Evolutionary conservation across 2,888 invertebrate genomes (phyloP).

Genomic region (Liposcelis brunnea): DNA sequence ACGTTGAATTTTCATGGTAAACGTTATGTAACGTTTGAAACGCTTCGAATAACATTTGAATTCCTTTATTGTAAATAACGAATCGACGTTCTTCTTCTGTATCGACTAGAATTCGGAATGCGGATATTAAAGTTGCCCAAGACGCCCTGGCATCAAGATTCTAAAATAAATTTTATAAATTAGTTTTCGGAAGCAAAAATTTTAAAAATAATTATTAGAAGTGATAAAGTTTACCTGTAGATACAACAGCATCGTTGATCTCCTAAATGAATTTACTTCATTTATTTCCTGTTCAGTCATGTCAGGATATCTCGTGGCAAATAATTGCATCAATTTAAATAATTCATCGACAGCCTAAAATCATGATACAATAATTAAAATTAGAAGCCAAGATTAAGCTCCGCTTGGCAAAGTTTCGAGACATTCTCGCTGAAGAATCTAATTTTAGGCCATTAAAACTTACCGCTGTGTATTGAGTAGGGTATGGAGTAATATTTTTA

Average conservation of each 20-base stretch:
- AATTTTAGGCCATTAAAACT: conserved; percentile 15
- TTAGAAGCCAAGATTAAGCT: too few species aligned
- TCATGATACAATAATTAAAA: conserved; percentile 9
- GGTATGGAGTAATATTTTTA: conserved; percentile 90
- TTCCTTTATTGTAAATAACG: conserved; percentile 78
- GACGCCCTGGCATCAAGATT: conserved; percentile 78
- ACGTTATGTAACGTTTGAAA: conserved; percentile 81
- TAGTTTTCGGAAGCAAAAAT: neutral
- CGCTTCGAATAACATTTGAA: conserved; percentile 66
- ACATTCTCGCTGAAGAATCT: too few species aligned
- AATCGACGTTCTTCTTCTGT: conserved; percentile 75
- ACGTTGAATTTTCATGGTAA: conserved; percentile 85
- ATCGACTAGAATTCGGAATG: conserved; percentile 74
- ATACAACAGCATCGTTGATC: conserved; percentile 75
- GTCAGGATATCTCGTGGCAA: conserved; percentile 70
- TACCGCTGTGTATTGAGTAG: conserved; percentile 73
- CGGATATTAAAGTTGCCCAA: conserved; percentile 87
- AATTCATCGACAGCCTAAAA: conserved; percentile 72
- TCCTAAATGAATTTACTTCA: conserved; percentile 70
- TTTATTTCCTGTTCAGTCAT: conserved; percentile 55
- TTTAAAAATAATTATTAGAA: neutral
- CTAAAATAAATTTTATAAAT: conserved; percentile 21
- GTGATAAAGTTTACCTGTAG: conserved; percentile 45
- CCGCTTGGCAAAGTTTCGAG: too few species aligned
- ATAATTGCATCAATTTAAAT: conserved; percentile 74